Percentiles rank a stretch among this genome's conserved stretches.
phyloP scores from a whole-genome alignment of 2,888 invertebrate species.

The Phrixothrix hirtus region DNA sequence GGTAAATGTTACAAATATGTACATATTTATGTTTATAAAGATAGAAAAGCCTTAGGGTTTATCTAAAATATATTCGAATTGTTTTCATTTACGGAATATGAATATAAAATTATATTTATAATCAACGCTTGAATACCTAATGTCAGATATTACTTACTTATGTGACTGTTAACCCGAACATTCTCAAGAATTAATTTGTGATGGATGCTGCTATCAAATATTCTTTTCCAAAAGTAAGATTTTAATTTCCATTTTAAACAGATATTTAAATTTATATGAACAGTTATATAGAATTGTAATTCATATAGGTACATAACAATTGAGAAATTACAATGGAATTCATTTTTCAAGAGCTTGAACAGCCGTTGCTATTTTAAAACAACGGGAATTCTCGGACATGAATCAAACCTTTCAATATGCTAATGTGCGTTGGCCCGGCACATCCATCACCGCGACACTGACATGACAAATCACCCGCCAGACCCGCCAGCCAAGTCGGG shows the following conservation, averaged over 20 bases:
- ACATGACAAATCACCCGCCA: slow-evolving; percentile 55
- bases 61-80: no score
- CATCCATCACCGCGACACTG: slow-evolving; percentile 55
- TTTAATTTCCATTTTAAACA: slow-evolving; percentile 10
- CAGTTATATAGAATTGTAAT: slow-evolving; percentile 7
- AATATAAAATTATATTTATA: no score
- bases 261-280: neutral
- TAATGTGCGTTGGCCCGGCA: slow-evolving; percentile 49
- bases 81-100: no score
- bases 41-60: no score
- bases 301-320: slow-evolving; percentile 18
- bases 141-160: no score
- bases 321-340: slow-evolving; percentile 38
- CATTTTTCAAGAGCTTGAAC: slow-evolving; percentile 42
- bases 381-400: slow-evolving; percentile 50
- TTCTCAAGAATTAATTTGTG: no score
- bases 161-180: no score
- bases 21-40: no score
- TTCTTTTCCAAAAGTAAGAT: no score
- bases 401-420: slow-evolving; percentile 56
- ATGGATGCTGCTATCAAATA: no score
- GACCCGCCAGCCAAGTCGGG: slow-evolving; percentile 28
- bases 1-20: no score
- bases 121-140: no score
- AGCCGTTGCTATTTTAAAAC: slow-evolving; percentile 50